Evolutionary conservation across 2,888 invertebrate species (phyloP), one percentile per base, ranked within the genome.

Genomic region (Cepaea hortensis): DNA sequence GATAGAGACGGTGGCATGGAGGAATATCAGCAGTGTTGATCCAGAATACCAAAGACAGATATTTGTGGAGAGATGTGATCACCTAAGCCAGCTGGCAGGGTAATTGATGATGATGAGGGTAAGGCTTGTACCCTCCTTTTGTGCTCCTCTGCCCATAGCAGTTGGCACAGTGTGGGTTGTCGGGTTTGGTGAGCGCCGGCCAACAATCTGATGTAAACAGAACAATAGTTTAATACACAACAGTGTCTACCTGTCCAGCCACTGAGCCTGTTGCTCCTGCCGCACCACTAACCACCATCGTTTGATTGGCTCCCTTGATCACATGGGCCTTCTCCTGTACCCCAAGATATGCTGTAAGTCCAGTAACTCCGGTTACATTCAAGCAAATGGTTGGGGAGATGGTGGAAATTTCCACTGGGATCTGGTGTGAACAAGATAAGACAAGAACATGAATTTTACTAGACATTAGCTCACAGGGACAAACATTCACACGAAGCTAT

Each of bases 251-350:
- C 93, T 94, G 94, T 88, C 94, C 94, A 61, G 94, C 94, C 13
- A 95, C 77, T 11, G 93, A 92, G 7, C 95, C 95, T 88, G 93
- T 93, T 35, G 94, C 93, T 15, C 95, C 95, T 20, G 94, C 94
- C 23, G 95, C 95, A 65, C 93, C 94, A 84, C 93, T 93, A 55
- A 95, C 91, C 20, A 94, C 94, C 73, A 93, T 91, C 9, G 94
- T 94, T 88, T 94, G 93, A 86, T 92, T 92, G 79, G 89, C 90
- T 76, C 89, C 93, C 82, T 89, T 90, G 11, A 89, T 91, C 81
- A 95, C 90, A 88, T 92, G 91, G 87, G 94, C 94, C 89, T 92
- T 91, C 84, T 93, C 91, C 80, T 85, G 89, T 61, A 94, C 90
- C 20, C 94, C 94, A 20, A 95, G 87, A 72, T 94, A 91, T 5